Conservation (phyloP, 2,888 invertebrate genomes). For the Melieria crassipennis region DNA sequence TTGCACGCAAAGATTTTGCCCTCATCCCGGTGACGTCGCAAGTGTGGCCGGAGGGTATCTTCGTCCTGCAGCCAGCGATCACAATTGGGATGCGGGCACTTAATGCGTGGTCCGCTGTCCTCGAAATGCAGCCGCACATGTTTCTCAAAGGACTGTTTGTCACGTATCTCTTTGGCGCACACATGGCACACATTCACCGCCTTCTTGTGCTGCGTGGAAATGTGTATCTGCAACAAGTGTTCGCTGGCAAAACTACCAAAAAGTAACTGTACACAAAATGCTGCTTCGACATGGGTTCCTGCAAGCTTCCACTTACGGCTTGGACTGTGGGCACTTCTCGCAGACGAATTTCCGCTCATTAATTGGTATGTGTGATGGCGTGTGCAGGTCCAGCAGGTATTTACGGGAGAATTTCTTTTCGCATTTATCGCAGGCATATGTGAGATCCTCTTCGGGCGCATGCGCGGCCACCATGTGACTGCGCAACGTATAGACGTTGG, state of each 20-base stretch:
- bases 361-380: conserved; percentile 59
- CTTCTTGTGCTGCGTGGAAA: conserved; percentile 58
- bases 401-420: conserved; percentile 61
- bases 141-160: conserved; percentile 62
- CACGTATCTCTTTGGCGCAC: conserved; percentile 64
- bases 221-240: conserved; percentile 59
- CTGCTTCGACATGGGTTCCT: conserved; percentile 57
- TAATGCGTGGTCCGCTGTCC: conserved; percentile 61
- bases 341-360: conserved; percentile 60
- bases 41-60: conserved; percentile 62
- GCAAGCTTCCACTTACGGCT: too few species aligned
- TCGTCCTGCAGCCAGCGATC: conserved; percentile 64
- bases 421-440: conserved; percentile 61
- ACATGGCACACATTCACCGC: conserved; percentile 63
- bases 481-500: conserved; percentile 59
- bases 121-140: conserved; percentile 63
- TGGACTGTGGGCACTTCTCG: conserved; percentile 57
- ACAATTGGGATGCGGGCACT: conserved; percentile 62
- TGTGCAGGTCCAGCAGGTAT: conserved; percentile 59
- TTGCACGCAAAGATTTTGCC: conserved; percentile 47
- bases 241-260: conserved; percentile 60
- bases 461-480: conserved; percentile 61
- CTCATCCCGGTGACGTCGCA: conserved; percentile 59
- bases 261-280: conserved; percentile 61
- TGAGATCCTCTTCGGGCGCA: conserved; percentile 59